Base-by-base conservation (phyloP, 2,888 invertebrate genomes). In the Arge pagana region DNA sequence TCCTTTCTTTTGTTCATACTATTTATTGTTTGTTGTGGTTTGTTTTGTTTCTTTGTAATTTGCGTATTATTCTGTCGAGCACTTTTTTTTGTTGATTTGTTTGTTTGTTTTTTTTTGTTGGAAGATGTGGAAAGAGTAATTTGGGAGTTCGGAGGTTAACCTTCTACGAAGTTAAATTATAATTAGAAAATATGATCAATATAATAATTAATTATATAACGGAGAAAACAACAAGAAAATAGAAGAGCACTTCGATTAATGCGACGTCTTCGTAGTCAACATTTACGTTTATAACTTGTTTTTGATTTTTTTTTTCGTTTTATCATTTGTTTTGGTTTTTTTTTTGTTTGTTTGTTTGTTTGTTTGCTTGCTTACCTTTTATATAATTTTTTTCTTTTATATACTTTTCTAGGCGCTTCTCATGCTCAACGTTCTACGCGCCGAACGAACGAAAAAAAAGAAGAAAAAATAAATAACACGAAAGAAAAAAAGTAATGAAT, bases 181-280 rank as follows among this genome's bases (percentile, higher is more conserved):
- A 73, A 66, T 71, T 69, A 66, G 63, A 62, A 60, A 63, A 67
- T 70, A 70, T 61, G 63, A 70, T 70, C 69, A 62, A 67, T 64
- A 72, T 70, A 70, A 67, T 71, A 61, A 66, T 70, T 67, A 71
- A 45, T 45, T 33, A 45, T 45, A 33, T 33, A 39, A 23, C 62
- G 62, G n/a, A n/a, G 64, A 68, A 68, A 71, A 67, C 69, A 68
- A 71, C 66, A 65, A 69, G 63, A 70, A 69, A 72, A 67, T 65
- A 68, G 61, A 70, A 66, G 60, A 69, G 62, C 66, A 64, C 58
- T 66, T 52, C 50, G 55, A 52, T 61, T n/a, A 59, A 62, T 54
- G 57, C 57, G 58, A 54, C 57, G 54, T 48, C 56, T 51, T 55
- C 48, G 56, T 49, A 50, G 18, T 37, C 19, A 21, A 37, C 19